Conservation (phyloP, 2,797 vertebrate genomes). For the Alcedo quadribrachys region DNA sequence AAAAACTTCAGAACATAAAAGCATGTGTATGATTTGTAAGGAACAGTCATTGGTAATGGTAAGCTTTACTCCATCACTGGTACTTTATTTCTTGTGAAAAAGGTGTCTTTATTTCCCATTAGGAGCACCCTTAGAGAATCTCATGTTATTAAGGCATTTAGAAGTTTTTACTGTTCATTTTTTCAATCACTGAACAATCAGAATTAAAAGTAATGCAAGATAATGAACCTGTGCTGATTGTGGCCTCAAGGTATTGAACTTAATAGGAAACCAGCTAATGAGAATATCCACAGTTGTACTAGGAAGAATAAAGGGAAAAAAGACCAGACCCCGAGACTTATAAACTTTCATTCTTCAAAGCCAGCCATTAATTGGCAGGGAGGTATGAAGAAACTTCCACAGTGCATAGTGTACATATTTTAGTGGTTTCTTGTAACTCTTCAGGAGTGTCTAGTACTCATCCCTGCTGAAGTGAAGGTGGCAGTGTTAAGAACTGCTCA, state of each 20-base stretch:
- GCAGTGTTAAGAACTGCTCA: neutral
- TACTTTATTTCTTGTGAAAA: neutral
- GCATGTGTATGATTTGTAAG: neutral
- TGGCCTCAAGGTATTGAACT: constrained; percentile 36
- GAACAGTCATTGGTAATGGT: neutral
- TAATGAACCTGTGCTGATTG: constrained; percentile 35
- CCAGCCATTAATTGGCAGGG: constrained; percentile 2
- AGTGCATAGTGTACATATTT: neutral
- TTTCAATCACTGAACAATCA: constrained; percentile 1
- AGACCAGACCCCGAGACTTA: neutral
- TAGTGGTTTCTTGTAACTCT: neutral
- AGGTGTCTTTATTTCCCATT: neutral
- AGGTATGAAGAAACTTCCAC: neutral
- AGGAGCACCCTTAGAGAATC: neutral
- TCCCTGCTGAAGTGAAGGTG: neutral
- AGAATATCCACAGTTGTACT: neutral
- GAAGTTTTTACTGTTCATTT: constrained; percentile 24
- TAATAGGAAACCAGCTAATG: constrained; percentile 47
- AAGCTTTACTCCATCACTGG: neutral
- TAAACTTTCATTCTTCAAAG: neutral
- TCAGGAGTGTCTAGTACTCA: neutral
- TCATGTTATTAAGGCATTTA: neutral
- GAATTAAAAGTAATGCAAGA: constrained; percentile 20
- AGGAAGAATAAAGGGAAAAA: neutral
- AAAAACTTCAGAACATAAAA: neutral